Conservation (phyloP, 2,113 vertebrate species). For the Thalassoma bifasciatum region DNA sequence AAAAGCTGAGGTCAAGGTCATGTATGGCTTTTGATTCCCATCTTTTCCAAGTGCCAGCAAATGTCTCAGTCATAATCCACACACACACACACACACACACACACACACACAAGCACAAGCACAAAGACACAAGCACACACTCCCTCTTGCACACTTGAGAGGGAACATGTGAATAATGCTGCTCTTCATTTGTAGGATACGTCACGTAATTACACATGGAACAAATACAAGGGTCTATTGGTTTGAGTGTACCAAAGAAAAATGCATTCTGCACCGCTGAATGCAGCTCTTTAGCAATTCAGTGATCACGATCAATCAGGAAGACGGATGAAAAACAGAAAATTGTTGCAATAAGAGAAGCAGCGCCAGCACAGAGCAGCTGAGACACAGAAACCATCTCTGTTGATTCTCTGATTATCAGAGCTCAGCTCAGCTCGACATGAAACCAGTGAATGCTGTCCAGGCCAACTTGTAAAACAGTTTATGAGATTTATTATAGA, state of each 20-base stretch:
- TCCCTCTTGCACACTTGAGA: background rate
- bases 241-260: constrained; percentile 6
- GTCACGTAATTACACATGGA: background rate
- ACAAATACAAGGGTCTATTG: background rate
- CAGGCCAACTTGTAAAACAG: constrained; percentile 11
- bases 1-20: background rate
- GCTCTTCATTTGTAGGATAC: background rate
- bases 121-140: background rate
- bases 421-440: background rate
- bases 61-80: background rate
- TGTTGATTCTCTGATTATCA: constrained; percentile 10
- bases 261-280: background rate
- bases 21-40: background rate
- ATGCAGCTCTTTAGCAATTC: background rate
- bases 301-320: background rate
- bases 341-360: background rate
- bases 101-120: background rate
- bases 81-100: background rate
- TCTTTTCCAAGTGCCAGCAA: background rate
- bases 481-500: constrained; percentile 23
- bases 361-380: constrained; percentile 3
- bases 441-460: background rate
- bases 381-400: background rate
- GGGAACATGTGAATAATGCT: background rate
- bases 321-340: background rate